Evolutionary conservation across 2,797 vertebrate species (phyloP).

Genomic region (Chaenodraco wilsoni): DNA sequence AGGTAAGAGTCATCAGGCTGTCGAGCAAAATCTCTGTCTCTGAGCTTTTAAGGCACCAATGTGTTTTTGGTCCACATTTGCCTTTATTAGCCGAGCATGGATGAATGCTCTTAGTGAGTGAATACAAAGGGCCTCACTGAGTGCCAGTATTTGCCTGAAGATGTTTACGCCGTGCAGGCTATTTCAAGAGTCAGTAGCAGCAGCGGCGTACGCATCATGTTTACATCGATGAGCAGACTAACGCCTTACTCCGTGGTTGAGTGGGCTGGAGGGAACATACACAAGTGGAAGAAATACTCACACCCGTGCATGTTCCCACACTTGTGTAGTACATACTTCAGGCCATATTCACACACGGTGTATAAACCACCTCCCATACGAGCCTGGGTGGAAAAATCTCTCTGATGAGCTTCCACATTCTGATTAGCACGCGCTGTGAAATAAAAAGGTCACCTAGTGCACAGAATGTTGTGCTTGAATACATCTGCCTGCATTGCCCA

Average conservation of each 20-base stretch:
- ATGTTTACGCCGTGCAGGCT: constrained; percentile 71
- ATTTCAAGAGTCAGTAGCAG: constrained; percentile 71
- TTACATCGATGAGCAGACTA: constrained; percentile 63
- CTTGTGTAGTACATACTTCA: constrained; percentile 46
- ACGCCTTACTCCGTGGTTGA: constrained; percentile 40
- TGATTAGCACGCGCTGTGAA: constrained; percentile 61
- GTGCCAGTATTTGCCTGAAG: constrained; percentile 69
- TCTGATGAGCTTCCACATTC: constrained; percentile 42
- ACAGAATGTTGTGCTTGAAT: constrained; percentile 28
- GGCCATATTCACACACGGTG: constrained; percentile 41
- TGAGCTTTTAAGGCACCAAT: constrained; percentile 29
- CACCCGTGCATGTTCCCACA: constrained; percentile 41
- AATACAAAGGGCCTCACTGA: constrained; percentile 67
- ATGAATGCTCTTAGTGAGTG: constrained; percentile 61
- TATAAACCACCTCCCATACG: constrained; percentile 39
- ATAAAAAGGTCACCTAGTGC: constrained; percentile 44
- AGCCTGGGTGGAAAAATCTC: constrained; percentile 37
- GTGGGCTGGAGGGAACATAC: constrained; percentile 43
- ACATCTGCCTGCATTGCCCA: constrained; percentile 36
- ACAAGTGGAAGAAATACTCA: constrained; percentile 43
- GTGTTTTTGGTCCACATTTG: constrained; percentile 30
- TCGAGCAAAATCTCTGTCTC: not conserved
- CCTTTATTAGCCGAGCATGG: constrained; percentile 53
- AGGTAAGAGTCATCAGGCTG: constrained; percentile 17
- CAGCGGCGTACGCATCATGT: constrained; percentile 54